These are phyloP conservation scores for Oppia nitens DNA, from an alignment of 1,140 invertebrate genomes.

Conservation along the genomic window DNA sequence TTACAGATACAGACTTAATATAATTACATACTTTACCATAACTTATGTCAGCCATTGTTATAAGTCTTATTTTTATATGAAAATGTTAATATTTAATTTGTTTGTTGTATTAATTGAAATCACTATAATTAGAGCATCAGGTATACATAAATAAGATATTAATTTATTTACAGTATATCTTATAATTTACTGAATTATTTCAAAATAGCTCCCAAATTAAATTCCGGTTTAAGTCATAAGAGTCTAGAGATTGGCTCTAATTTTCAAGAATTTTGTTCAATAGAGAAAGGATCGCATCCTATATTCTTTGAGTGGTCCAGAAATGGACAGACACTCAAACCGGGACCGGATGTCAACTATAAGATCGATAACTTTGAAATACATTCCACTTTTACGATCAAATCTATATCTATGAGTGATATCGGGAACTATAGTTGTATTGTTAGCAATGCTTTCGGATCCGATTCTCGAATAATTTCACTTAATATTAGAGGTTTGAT, in stretches of 20 bases:
- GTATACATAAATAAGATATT: too few species aligned
- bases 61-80: too few species aligned
- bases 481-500: background rate
- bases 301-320: slow-evolving; percentile 12
- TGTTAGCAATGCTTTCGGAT: slow-evolving; percentile 14
- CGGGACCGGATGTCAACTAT: background rate
- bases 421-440: slow-evolving; percentile 20
- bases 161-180: too few species aligned
- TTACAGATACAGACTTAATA: too few species aligned
- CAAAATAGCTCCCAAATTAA: background rate
- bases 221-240: background rate
- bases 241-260: slow-evolving; percentile 1
- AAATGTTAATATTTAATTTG: too few species aligned
- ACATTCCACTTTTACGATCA: slow-evolving; percentile 1
- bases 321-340: slow-evolving; percentile 2
- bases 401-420: background rate
- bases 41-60: too few species aligned
- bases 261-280: slow-evolving; percentile 7
- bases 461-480: background rate
- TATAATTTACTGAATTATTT: too few species aligned
- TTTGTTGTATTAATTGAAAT: too few species aligned
- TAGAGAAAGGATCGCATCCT: background rate
- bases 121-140: too few species aligned
- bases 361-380: background rate
- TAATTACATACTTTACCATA: too few species aligned